phyloP scores from a whole-genome alignment of 2,888 invertebrate genomes.

The Prenolepis imparis region DNA sequence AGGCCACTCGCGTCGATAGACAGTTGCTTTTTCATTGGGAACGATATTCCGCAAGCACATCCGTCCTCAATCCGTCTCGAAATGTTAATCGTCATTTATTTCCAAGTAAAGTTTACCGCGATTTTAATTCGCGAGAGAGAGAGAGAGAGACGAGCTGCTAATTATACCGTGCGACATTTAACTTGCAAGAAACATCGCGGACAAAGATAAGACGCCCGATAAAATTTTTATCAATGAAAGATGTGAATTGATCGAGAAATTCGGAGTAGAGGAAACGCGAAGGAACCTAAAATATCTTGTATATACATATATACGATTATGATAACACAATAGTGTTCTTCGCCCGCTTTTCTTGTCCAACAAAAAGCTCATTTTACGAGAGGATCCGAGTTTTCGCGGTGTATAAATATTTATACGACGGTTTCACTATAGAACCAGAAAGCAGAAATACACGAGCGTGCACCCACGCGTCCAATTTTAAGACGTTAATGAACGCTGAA shows the following conservation, averaged over 20 bases:
- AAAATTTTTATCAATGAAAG: background rate
- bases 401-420: conserved; percentile 44
- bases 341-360: background rate
- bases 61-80: conserved; percentile 15
- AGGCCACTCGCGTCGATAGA: conserved; percentile 5
- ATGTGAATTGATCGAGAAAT: background rate
- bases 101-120: background rate
- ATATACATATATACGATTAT: background rate
- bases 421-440: conserved; percentile 34
- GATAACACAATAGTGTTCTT: background rate
- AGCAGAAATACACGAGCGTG: background rate
- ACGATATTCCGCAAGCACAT: background rate
- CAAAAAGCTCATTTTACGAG: conserved; percentile 16
- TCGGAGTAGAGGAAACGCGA: background rate
- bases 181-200: background rate
- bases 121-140: background rate
- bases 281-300: background rate
- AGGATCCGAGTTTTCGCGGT: background rate
- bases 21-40: conserved; percentile 19
- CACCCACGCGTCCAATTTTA: conserved; percentile 24
- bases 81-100: conserved; percentile 18
- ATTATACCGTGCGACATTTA: background rate
- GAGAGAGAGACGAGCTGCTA: background rate
- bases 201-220: background rate
- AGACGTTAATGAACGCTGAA: conserved; percentile 47